Evolutionary conservation across 2,113 vertebrate genomes (phyloP).

Genomic region (Pteruthius melanotis): DNA sequence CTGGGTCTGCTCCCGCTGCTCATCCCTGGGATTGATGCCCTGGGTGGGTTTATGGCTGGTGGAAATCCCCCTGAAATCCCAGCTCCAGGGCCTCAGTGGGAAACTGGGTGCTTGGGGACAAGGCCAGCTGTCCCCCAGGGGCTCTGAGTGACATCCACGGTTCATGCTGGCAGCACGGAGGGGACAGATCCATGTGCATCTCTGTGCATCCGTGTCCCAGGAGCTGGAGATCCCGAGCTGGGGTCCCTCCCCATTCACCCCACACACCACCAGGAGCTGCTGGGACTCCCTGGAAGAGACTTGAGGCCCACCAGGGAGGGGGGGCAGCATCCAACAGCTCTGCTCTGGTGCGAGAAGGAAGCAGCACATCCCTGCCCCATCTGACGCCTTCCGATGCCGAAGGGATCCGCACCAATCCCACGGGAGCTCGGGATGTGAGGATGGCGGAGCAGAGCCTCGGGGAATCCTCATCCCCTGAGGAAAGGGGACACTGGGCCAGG

Average conservation of each 20-base stretch:
- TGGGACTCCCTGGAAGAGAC: background rate
- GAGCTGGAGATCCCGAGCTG: background rate
- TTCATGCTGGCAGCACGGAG: rapidly evolving
- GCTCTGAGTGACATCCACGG: background rate
- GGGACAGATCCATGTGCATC: rapidly evolving
- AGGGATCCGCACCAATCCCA: rapidly evolving
- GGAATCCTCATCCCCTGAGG: rapidly evolving
- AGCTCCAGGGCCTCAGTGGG: background rate
- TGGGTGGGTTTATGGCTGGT: background rate
- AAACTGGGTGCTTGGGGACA: background rate
- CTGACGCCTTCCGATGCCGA: rapidly evolving
- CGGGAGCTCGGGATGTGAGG: rapidly evolving
- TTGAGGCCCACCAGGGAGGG: rapidly evolving
- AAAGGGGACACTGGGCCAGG: rapidly evolving
- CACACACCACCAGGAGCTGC: background rate
- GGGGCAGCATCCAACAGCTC: background rate
- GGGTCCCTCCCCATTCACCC: background rate
- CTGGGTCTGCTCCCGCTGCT: background rate
- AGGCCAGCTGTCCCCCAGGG: background rate
- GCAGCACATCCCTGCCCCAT: rapidly evolving
- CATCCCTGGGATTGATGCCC: rapidly evolving
- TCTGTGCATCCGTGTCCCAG: rapidly evolving
- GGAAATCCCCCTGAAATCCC: background rate
- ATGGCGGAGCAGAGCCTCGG: rapidly evolving
- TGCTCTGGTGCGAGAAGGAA: rapidly evolving